Evolutionary conservation across 2,113 vertebrate species (phyloP).

Genomic region (Morone chrysops): DNA sequence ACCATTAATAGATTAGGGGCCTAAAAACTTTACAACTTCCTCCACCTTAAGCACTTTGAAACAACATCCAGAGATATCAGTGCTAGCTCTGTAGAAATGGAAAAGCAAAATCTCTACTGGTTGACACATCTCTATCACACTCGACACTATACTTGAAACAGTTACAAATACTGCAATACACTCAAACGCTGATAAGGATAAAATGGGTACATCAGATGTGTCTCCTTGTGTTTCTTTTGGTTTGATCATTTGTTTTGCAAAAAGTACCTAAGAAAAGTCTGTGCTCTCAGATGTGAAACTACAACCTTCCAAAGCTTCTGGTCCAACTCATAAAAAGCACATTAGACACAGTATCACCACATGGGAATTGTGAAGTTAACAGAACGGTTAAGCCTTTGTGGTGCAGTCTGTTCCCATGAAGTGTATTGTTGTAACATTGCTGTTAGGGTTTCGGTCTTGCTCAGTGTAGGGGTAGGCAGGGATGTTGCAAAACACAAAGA

Average conservation of each 20-base stretch:
- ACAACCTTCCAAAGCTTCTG: background rate
- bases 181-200: background rate
- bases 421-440: background rate
- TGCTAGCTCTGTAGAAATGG: no score
- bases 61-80: no score
- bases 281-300: background rate
- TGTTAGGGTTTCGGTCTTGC: background rate
- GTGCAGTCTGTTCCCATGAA: background rate
- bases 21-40: no score
- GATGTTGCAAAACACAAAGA: constrained; percentile 8
- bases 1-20: no score
- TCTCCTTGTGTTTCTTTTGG: background rate
- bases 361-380: constrained; percentile 22
- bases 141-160: no score
- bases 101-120: no score
- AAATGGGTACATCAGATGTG: background rate
- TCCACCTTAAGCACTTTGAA: no score
- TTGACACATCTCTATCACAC: background rate
- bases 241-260: constrained; percentile 6
- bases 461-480: background rate
- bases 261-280: background rate
- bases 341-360: constrained; percentile 29
- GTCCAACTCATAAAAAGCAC: constrained; percentile 7
- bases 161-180: background rate
- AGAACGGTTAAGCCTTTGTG: constrained; percentile 22